Evolutionary conservation across 2,888 invertebrate species (phyloP).

Genomic region (Amblyteles armatorius): DNA sequence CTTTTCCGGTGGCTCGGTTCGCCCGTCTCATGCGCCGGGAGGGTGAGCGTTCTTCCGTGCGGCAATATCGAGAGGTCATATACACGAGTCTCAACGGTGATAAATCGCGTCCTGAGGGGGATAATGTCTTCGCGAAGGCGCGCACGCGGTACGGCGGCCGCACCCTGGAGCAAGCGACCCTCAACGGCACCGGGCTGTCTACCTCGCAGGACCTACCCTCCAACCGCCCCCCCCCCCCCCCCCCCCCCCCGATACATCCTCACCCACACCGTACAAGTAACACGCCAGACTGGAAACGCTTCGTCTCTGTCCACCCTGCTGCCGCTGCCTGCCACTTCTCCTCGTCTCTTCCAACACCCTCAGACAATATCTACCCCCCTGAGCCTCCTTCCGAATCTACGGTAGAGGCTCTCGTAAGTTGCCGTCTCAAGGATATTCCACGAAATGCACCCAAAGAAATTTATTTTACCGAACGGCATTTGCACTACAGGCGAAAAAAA

Average conservation of each 20-base stretch:
- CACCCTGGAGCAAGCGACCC: conserved; percentile 57
- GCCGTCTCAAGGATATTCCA: not conserved
- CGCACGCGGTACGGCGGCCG: conserved; percentile 45
- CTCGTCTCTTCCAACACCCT: conserved; percentile 12
- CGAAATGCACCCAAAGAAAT: no score
- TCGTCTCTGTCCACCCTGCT: conserved; percentile 18
- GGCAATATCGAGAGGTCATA: conserved; percentile 63
- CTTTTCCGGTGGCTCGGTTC: conserved; percentile 20
- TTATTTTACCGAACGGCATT: no score
- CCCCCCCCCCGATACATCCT: not conserved
- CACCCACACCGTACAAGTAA: not conserved
- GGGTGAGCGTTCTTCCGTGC: conserved; percentile 45
- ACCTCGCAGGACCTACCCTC: conserved; percentile 30
- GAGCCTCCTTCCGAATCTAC: not conserved
- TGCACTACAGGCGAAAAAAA: no score
- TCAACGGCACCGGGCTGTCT: conserved; percentile 36
- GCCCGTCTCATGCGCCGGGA: not conserved
- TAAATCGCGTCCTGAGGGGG: conserved; percentile 56
- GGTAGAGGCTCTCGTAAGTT: not conserved
- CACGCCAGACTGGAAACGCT: not conserved
- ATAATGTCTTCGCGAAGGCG: conserved; percentile 56
- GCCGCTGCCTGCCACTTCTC: not conserved
- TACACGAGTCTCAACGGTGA: conserved; percentile 63
- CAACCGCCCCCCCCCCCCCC: not conserved
- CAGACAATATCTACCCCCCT: not conserved